phyloP scores from a whole-genome alignment of 64 coral and sea anemone species.

The Catalaphyllia jardinei region DNA sequence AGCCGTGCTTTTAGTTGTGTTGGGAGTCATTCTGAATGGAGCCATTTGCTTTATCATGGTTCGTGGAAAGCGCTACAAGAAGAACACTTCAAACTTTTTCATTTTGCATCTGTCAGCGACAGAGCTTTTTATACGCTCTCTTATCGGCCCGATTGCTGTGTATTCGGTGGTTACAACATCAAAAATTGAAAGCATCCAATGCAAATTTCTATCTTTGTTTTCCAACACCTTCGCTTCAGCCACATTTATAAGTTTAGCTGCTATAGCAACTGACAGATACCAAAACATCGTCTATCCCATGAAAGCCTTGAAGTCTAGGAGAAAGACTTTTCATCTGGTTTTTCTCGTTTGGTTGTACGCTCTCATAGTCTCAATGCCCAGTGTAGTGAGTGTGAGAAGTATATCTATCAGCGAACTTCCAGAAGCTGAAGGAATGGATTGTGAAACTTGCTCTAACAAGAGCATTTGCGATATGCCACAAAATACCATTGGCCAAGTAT shows the following conservation, averaged over 20 bases:
- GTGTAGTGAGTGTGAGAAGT: neutral
- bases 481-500: neutral
- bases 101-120: conserved; percentile 42
- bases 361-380: neutral
- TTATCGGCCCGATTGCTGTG: neutral
- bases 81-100: conserved; percentile 34
- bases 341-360: conserved; percentile 7
- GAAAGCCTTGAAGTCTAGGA: neutral
- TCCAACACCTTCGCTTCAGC: neutral
- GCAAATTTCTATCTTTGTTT: neutral
- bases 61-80: conserved; percentile 19
- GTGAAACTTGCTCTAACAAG: neutral
- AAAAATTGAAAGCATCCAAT: neutral
- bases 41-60: conserved; percentile 49
- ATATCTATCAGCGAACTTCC: neutral
- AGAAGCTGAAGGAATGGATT: neutral
- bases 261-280: conserved; percentile 16
- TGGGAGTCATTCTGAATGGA: conserved; percentile 43
- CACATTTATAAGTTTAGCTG: conserved; percentile 8
- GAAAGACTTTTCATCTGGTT: neutral
- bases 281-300: conserved; percentile 19
- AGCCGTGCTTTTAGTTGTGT: conserved; percentile 2
- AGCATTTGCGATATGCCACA: neutral
- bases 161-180: neutral
- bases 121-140: conserved; percentile 23